phyloP scores from a whole-genome alignment of 2,888 invertebrate genomes.

The Habrosyne pyritoides region DNA sequence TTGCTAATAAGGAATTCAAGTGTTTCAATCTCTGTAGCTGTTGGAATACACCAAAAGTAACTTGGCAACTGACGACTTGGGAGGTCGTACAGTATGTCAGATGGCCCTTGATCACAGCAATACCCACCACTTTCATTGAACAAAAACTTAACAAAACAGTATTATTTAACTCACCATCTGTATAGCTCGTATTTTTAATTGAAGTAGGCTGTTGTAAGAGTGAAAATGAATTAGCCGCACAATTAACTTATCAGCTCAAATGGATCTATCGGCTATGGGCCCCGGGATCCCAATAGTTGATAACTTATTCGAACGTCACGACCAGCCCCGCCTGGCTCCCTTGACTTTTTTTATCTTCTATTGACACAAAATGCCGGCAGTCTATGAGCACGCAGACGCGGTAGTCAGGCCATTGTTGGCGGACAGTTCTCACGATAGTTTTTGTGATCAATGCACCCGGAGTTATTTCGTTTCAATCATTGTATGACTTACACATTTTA shows the following conservation, averaged over 20 bases:
- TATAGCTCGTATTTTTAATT: background rate
- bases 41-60: too few relatives aligned
- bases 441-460: slow-evolving; percentile 63
- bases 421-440: slow-evolving; percentile 69
- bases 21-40: too few relatives aligned
- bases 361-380: slow-evolving; percentile 50
- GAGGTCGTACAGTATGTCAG: too few relatives aligned
- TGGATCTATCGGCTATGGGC: slow-evolving; percentile 46
- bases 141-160: slow-evolving; percentile 21
- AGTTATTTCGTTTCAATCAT: slow-evolving; percentile 62
- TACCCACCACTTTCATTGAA: background rate
- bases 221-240: slow-evolving; percentile 19
- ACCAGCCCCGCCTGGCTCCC: slow-evolving; percentile 40
- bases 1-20: too few relatives aligned
- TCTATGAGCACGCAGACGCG: slow-evolving; percentile 46
- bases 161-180: slow-evolving; percentile 13
- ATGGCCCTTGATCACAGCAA: too few relatives aligned
- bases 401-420: slow-evolving; percentile 57
- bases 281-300: slow-evolving; percentile 49
- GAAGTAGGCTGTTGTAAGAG: background rate
- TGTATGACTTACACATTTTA: slow-evolving; percentile 58
- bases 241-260: slow-evolving; percentile 41
- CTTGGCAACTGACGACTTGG: too few relatives aligned
- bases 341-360: slow-evolving; percentile 51
- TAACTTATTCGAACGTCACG: slow-evolving; percentile 64